Conservation (phyloP, 1,140 invertebrate species). For the Neoseiulus cucumeris region DNA sequence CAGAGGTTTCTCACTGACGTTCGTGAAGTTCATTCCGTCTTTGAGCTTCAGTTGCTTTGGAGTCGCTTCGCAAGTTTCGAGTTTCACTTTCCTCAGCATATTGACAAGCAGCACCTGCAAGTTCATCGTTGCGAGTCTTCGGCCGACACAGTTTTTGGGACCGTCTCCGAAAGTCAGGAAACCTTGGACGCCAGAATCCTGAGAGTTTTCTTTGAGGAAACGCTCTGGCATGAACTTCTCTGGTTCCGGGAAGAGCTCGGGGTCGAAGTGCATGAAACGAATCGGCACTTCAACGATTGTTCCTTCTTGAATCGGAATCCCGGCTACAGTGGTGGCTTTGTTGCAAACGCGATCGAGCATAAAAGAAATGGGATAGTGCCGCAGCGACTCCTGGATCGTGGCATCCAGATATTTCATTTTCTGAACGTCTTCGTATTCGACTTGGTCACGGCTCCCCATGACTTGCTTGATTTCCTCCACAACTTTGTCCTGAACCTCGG, state of each 20-base stretch:
- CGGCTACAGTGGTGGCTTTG: background rate
- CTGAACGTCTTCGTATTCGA: background rate
- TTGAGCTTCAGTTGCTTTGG: background rate
- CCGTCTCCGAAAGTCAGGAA: background rate
- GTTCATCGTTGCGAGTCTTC: background rate
- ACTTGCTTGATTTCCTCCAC: background rate
- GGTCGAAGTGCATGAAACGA: constrained; percentile 22
- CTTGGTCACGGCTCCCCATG: background rate
- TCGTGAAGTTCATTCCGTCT: background rate
- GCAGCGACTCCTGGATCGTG: background rate
- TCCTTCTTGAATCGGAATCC: background rate
- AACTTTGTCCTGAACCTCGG: background rate
- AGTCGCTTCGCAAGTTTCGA: background rate
- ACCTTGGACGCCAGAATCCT: background rate
- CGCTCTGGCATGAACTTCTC: constrained; percentile 18
- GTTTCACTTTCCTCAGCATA: background rate
- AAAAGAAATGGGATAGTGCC: background rate
- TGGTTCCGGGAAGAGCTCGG: constrained; percentile 17
- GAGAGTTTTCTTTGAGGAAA: constrained; percentile 10
- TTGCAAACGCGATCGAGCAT: background rate
- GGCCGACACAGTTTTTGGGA: background rate
- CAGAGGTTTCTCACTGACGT: background rate
- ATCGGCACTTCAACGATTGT: constrained; percentile 36
- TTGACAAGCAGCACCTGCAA: background rate
- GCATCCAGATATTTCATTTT: background rate